Evolutionary conservation across 2,113 vertebrate genomes (phyloP).

Genomic region (Sardina pilchardus): DNA sequence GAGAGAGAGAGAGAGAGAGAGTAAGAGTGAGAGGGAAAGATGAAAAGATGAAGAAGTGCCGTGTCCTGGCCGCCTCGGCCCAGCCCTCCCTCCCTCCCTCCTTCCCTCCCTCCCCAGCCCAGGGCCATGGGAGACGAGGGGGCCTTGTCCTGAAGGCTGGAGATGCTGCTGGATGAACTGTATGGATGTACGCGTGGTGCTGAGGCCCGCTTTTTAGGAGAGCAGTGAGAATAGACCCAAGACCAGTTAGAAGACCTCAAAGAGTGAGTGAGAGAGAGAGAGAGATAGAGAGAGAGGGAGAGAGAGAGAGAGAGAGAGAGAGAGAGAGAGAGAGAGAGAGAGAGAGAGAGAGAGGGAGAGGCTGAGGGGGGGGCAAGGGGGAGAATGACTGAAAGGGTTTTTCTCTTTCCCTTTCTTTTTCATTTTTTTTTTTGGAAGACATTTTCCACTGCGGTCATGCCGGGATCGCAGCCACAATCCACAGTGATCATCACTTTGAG

Average conservation of each 20-base stretch:
- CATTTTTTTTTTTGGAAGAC: background rate
- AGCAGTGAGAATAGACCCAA: background rate
- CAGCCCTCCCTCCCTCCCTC: no score
- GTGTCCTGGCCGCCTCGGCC: no score
- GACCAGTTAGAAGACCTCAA: background rate
- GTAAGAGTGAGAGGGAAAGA: background rate
- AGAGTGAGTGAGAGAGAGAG: background rate
- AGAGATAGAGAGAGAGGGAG: background rate
- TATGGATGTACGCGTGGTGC: no score
- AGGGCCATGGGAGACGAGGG: no score
- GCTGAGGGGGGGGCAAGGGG: no score
- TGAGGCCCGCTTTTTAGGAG: background rate
- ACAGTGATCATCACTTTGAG: conserved; percentile 4
- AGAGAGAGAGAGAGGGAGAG: background rate
- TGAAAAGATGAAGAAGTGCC: no score
- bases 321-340: background rate
- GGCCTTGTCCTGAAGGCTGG: no score
- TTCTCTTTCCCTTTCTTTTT: background rate
- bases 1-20: background rate
- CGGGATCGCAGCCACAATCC: background rate
- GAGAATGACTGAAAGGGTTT: background rate
- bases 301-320: background rate
- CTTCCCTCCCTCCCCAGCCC: no score
- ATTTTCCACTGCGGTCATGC: conserved; percentile 20
- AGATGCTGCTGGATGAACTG: no score